phyloP scores from a whole-genome alignment of 1,140 invertebrate genomes.

The Lepidurus couesii region DNA sequence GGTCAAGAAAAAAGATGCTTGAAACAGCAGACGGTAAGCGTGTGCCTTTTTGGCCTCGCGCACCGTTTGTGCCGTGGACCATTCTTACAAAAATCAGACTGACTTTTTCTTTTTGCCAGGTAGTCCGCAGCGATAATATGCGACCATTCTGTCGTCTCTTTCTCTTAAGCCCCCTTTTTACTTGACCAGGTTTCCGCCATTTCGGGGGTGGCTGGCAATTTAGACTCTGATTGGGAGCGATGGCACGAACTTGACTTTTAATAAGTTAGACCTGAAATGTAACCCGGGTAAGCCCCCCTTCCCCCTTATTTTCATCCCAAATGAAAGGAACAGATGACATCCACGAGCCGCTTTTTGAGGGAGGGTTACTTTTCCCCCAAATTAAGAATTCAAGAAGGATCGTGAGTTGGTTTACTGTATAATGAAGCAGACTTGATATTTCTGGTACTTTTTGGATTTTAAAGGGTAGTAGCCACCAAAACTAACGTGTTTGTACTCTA shows the following conservation, averaged over 20 bases:
- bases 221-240: slow-evolving; percentile 10
- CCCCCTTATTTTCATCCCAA: not conserved
- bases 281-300: not conserved
- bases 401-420: not conserved
- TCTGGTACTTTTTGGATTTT: too few relatives aligned
- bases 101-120: slow-evolving; percentile 6
- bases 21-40: slow-evolving; percentile 14
- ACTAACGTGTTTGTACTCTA: too few relatives aligned
- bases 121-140: slow-evolving; percentile 10
- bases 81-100: slow-evolving; percentile 17
- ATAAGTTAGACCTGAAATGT: not conserved
- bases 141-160: not conserved
- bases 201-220: not conserved
- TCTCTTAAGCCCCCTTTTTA: not conserved
- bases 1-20: not conserved
- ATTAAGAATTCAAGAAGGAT: not conserved
- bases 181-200: not conserved
- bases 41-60: not conserved
- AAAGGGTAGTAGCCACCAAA: too few relatives aligned
- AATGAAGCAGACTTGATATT: not conserved
- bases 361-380: not conserved
- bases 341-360: slow-evolving; percentile 2
- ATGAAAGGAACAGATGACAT: slow-evolving; percentile 6
- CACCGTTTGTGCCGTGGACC: not conserved
- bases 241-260: slow-evolving; percentile 15